Evolutionary conservation across 2,888 invertebrate genomes (phyloP), one percentile per base, ranked within the genome.

Genomic region (Eupithecia subumbrata): DNA sequence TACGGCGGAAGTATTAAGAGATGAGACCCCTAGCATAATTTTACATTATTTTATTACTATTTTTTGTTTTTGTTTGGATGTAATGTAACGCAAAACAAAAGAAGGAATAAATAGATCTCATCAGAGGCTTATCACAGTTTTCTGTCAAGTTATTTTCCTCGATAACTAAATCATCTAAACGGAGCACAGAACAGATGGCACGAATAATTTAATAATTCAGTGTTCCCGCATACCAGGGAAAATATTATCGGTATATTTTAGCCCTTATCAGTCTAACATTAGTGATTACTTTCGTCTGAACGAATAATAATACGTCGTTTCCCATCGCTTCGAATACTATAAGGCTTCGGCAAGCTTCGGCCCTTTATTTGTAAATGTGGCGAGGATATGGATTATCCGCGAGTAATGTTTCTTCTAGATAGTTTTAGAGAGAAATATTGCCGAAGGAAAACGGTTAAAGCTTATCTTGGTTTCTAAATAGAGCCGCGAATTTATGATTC

Each of bases 191-290:
- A 85, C 84, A 84, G 83, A 87, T 88, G 86, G 84, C 85, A 84
- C 85, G 86, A 88, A 88, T 91, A 89, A 90, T 90, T 90, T 90
- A 90, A 90, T 92, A 90, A 89, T 89, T 90, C 88, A 87, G 83
- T 83, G 75, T 81, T 75, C 80, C 83, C 78, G 79, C 80, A 78
- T 80, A 84, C 74, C 80, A 75, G 78, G 76, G 79, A 80, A 85
- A 87, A 88, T 85, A 84, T 83, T 83, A 86, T 84, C 79, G 80
- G 79, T 83, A 83, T 80, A 88, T 84, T 81, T 81, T 84, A 83
- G 80, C 76, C 85, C 84, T 81, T 91, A 87, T 85, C 74, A 22
- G 79, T 66, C 77, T 79, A 73, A 43, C 30, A 75, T 80, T 87
- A 89, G 80, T 76, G 88, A 83, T 84, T 84, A 86, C 79, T 83